Percentiles rank a stretch among this genome's conserved stretches.
These are phyloP conservation scores for Galaxias olidus DNA, from an alignment of 2,797 vertebrate genomes.

Conservation along the genomic window DNA sequence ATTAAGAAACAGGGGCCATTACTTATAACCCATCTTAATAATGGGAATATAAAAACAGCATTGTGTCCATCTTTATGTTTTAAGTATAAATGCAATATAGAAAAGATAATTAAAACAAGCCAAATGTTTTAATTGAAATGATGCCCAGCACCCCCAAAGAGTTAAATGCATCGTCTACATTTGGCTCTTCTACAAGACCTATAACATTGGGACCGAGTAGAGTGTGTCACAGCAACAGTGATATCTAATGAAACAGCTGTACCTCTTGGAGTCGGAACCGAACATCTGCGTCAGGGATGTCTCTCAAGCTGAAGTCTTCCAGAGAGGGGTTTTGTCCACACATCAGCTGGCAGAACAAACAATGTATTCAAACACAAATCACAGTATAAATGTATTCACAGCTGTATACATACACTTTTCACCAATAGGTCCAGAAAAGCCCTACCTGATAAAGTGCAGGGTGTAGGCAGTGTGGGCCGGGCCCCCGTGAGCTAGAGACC, in stretches of 20 bases:
- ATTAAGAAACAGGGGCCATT: not conserved
- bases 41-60: too few species aligned
- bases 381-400: not conserved
- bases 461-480: conserved; percentile 65
- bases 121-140: too few species aligned
- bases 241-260: not conserved
- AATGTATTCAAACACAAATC: not conserved
- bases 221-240: too few species aligned
- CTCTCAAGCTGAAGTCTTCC: conserved; percentile 58
- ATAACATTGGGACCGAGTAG: too few species aligned
- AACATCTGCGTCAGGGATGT: conserved; percentile 56
- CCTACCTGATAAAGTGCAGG: conserved; percentile 61
- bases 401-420: not conserved
- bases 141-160: too few species aligned
- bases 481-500: conserved; percentile 69
- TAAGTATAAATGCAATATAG: too few species aligned
- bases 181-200: too few species aligned
- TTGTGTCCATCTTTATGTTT: too few species aligned
- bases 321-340: conserved; percentile 56
- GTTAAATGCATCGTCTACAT: too few species aligned
- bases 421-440: not conserved
- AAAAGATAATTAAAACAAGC: too few species aligned
- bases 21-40: too few species aligned
- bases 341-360: conserved; percentile 56
- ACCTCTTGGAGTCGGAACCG: conserved; percentile 64